Base-by-base conservation (phyloP, 2,888 invertebrate genomes). In the Stictocephala bisonia region DNA sequence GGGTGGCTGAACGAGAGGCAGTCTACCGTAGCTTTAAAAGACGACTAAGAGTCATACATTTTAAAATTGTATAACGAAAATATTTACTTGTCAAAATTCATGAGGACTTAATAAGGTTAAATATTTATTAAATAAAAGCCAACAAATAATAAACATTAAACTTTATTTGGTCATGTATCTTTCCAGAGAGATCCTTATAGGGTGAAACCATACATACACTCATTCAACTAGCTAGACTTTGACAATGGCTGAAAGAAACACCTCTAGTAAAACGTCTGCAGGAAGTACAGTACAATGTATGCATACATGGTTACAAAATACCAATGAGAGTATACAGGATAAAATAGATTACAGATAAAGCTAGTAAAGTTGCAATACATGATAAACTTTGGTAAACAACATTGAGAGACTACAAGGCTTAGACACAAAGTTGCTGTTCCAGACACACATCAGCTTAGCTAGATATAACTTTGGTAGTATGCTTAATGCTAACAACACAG, bases 101-200 rank as follows among this genome's bases (percentile, higher is more conserved):
- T n/a, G n/a, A n/a, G n/a, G n/a, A n/a, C n/a, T n/a, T n/a, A n/a
- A n/a, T n/a, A n/a, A n/a, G n/a, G n/a, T n/a, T n/a, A n/a, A n/a
- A 44, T 9, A n/a, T 44, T 7, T 15, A 44, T 1, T 29, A 50
- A 68, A 51, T 51, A 50, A 68, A 68, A 27, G 41, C 20, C 48
- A 20, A 29, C 51, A 31, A 27, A 58, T 58, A 71, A 20, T 71
- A 71, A 71, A 71, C 70, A 71, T 71, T 71, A 29, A 71, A 71
- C 70, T 71, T 71, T 71, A 71, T 71, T 71, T 71, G 58, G 58
- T 71, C 44, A 58, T 41, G 70, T 71, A 48, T 68, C 31, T 58
- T 35, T 71, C 56, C 56, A 56, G 70, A 71, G 70, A 71, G 70
- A 71, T 71, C 70, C 48, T 58, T 71, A 44, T 35, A 44, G 18